Conservation (phyloP, 2,797 vertebrate genomes). For the Lates japonicus region DNA sequence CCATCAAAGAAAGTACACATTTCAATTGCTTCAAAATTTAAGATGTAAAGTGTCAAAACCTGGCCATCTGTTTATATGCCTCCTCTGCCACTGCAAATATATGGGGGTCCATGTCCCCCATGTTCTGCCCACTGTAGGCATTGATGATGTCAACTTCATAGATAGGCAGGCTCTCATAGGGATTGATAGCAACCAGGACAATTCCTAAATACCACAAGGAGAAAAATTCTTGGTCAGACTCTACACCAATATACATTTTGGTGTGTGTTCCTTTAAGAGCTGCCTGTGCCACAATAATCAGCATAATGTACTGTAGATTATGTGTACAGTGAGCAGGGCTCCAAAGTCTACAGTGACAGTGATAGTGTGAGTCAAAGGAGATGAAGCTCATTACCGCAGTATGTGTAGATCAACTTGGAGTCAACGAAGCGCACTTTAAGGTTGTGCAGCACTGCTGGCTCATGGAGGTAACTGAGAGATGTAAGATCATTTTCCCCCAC, state of each 20-base stretch:
- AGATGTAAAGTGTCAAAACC: conserved; percentile 79
- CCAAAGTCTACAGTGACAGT: conserved; percentile 81
- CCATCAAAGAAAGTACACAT: not conserved
- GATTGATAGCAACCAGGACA: conserved; percentile 97
- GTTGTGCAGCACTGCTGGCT: conserved; percentile 97
- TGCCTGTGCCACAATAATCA: conserved; percentile 42
- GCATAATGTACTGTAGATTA: conserved; percentile 54
- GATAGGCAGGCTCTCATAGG: conserved; percentile 95
- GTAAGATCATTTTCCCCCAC: conserved; percentile 99
- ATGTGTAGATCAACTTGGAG: conserved; percentile 97
- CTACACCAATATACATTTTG: not conserved
- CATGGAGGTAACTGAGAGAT: conserved; percentile 96
- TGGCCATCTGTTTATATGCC: conserved; percentile 98
- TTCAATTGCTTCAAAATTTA: not conserved
- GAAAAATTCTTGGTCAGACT: not conserved
- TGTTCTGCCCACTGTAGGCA: conserved; percentile 97
- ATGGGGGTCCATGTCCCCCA: conserved; percentile 99
- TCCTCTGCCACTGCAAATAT: conserved; percentile 99
- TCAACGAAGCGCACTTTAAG: conserved; percentile 96
- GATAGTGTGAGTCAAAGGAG: conserved; percentile 70
- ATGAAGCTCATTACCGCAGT: conserved; percentile 91
- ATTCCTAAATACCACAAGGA: conserved; percentile 86
- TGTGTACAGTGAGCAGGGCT: conserved; percentile 59
- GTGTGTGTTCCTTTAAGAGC: conserved; percentile 66
- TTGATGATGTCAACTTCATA: conserved; percentile 97